Percentiles rank a stretch among this genome's conserved stretches.
Evolutionary conservation across 2,113 vertebrate species (phyloP).

Genomic region (Paedocypris sp.): DNA sequence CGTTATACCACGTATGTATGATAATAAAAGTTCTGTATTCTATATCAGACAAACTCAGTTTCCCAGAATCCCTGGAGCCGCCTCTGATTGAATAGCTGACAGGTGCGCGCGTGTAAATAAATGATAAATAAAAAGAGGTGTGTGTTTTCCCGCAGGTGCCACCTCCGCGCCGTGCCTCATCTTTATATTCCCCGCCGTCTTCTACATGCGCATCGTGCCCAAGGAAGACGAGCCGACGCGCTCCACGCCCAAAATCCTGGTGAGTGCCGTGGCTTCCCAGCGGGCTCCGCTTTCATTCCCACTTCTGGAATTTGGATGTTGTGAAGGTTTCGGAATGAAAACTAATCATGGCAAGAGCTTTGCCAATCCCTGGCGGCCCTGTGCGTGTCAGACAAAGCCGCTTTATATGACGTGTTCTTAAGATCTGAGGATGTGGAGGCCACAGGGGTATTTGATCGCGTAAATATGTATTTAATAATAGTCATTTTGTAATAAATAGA

Average conservation of each 20-base stretch:
- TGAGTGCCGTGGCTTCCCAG: conserved; percentile 44
- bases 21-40: too few species aligned
- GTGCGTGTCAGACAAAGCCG: neutral
- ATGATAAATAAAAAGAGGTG: neutral
- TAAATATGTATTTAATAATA: too few species aligned
- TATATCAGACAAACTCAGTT: too few species aligned
- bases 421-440: too few species aligned
- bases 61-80: too few species aligned
- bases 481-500: too few species aligned
- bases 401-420: too few species aligned
- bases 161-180: conserved; percentile 96
- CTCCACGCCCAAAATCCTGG: conserved; percentile 85
- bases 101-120: neutral
- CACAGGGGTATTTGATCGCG: too few species aligned
- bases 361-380: neutral
- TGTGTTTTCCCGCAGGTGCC: conserved; percentile 65
- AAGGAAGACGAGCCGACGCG: conserved; percentile 79
- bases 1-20: too few species aligned
- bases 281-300: neutral
- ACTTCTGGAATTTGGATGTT: neutral
- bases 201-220: conserved; percentile 94
- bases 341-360: neutral
- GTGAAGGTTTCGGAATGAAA: conserved; percentile 3
- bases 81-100: too few species aligned
- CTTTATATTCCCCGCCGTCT: conserved; percentile 96